Evolutionary conservation across 2,888 invertebrate species (phyloP), one percentile per base, ranked within the genome.

Genomic region (Tridacna crocea): DNA sequence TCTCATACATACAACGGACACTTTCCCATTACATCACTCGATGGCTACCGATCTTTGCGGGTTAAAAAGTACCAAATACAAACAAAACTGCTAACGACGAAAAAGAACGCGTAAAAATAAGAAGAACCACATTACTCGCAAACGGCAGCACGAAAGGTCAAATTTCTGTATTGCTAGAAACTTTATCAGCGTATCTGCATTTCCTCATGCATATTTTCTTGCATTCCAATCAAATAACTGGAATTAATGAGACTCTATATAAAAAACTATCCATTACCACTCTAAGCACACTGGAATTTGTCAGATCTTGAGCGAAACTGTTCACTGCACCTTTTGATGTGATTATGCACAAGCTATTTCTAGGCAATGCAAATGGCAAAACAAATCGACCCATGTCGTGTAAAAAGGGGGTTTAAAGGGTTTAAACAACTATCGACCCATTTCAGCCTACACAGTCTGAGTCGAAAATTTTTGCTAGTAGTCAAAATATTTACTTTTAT

Each of bases 141-240:
- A 1, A 61, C 8, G 61, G 22, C 13, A 4, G 36, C 36, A 4
- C 10, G 2, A 22, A 13, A 61, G 61, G 61, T 61, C 61, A 22
- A 4, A 61, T 24, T 61, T 61, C 13, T 22, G 13, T 17, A 24
- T 22, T 61, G 61, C 61, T 24, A 61, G 13, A 61, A 61, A 61
- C 61, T 22, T 61, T 61, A 61, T 61, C 24, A 61, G n/a, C 61
- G 24, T 24, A 13, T 61, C 61, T 61, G 61, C 24, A 61, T 61
- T 24, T 48, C 70, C 27, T 19, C 46, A 48, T 70, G 46, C 51
- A 17, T 26, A 22, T 24, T 61, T 36, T 61, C n/a, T 61, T 61
- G 51, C 70, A 70, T 70, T 70, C 70, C 70, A 51, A 47, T 51
- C 51, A 70, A 70, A 70, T 70, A 17, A 51, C 48, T 70, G 47